Conservation (phyloP, 2,113 vertebrate species). For the Collichthys lucidus region DNA sequence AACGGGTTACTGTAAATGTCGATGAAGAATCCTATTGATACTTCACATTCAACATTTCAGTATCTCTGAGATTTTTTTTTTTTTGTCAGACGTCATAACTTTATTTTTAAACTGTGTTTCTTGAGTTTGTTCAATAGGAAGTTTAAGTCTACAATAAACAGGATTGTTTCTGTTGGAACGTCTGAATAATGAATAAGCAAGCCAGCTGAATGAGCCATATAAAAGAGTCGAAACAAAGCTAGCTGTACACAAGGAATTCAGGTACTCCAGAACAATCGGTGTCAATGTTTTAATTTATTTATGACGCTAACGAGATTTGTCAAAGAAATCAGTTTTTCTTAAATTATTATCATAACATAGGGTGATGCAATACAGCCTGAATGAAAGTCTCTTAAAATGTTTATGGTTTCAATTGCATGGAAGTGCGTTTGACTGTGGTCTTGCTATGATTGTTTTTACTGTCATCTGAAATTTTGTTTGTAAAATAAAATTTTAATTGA, state of each 20-base stretch:
- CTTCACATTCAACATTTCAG: neutral
- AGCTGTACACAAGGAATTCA: neutral
- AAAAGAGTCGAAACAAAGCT: neutral
- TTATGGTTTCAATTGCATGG: conserved; percentile 11
- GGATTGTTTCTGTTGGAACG: conserved; percentile 2
- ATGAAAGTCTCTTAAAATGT: conserved; percentile 20
- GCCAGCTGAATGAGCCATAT: conserved; percentile 11
- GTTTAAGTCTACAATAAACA: neutral
- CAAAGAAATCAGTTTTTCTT: conserved; percentile 9
- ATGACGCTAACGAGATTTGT: conserved; percentile 19
- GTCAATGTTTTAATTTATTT: conserved; percentile 45
- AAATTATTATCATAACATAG: conserved; percentile 18
- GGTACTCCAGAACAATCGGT: neutral
- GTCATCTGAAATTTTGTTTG: conserved; percentile 34
- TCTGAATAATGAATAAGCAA: conserved; percentile 10
- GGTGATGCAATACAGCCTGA: neutral
- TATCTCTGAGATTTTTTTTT: neutral
- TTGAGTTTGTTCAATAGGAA: neutral
- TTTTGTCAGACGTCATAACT: neutral
- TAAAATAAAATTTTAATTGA: conserved; percentile 45
- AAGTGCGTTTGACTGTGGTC: conserved; percentile 4
- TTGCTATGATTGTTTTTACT: conserved; percentile 17
- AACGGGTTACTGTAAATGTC: neutral
- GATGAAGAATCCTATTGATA: neutral
- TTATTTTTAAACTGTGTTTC: neutral